Percentiles rank a stretch among this genome's conserved stretches.
These are phyloP conservation scores for Picus viridis DNA, from an alignment of 2,797 vertebrate species.

Conservation along the genomic window DNA sequence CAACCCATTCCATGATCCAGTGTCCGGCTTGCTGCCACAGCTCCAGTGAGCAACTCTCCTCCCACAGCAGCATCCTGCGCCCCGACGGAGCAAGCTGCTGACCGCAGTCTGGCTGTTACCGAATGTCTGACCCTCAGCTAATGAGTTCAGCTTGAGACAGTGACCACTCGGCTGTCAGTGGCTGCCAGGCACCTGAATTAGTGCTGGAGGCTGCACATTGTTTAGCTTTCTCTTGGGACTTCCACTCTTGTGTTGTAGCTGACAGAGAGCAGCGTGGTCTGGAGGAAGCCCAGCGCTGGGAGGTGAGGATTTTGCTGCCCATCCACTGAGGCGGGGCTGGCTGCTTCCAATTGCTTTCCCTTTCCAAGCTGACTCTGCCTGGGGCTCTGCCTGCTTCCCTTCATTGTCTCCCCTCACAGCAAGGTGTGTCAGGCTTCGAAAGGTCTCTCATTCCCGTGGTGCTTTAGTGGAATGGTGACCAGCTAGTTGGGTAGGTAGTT, in stretches of 20 bases:
- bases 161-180: conserved; percentile 49
- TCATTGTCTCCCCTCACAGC: neutral
- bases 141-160: conserved; percentile 48
- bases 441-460: neutral
- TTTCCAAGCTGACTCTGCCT: neutral
- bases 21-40: neutral
- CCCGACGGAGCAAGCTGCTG: conserved; percentile 7
- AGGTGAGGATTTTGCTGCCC: neutral
- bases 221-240: conserved; percentile 61
- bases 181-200: conserved; percentile 57
- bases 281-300: conserved; percentile 15
- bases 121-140: conserved; percentile 34
- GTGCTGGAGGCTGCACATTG: conserved; percentile 40
- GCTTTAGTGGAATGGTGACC: neutral
- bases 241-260: conserved; percentile 32
- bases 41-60: neutral
- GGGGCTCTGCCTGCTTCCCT: neutral
- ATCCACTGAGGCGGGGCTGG: neutral
- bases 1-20: no score
- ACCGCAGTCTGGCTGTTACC: neutral
- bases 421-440: neutral
- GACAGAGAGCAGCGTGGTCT: conserved; percentile 7
- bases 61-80: neutral
- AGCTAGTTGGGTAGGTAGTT: neutral
- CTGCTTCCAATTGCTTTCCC: neutral